phyloP scores from a whole-genome alignment of 2,888 invertebrate genomes.

The Oegoconia quadripuncta region DNA sequence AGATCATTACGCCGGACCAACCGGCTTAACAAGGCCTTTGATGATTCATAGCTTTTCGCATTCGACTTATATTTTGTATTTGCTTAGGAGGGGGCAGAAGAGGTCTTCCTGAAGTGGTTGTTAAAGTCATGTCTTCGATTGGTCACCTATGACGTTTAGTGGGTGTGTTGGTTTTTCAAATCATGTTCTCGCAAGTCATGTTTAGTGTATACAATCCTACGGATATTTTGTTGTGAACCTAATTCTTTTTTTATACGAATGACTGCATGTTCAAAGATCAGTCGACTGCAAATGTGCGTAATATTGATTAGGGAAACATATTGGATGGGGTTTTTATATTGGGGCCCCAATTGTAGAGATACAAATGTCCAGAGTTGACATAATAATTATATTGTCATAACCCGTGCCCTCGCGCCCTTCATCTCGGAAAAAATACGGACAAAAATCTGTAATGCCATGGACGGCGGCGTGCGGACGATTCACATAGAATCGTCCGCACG shows the following conservation, averaged over 20 bases:
- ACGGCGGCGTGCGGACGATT: too few species aligned
- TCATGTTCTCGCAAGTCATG: conserved; percentile 1
- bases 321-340: too few species aligned
- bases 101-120: neutral
- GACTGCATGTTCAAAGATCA: neutral
- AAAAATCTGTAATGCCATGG: too few species aligned
- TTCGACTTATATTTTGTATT: neutral
- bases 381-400: too few species aligned
- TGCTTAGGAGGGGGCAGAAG: neutral
- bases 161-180: conserved; percentile 8
- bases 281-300: neutral
- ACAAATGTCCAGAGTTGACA: too few species aligned
- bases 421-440: too few species aligned
- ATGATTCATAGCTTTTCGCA: neutral
- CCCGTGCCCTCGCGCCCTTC: too few species aligned
- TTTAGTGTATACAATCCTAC: neutral
- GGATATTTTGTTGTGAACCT: neutral
- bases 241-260: neutral
- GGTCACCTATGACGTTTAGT: conserved; percentile 4
- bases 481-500: too few species aligned
- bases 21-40: neutral
- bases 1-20: too few species aligned
- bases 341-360: too few species aligned
- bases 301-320: neutral
- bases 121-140: neutral